Conservation (phyloP, 64 coral and sea anemone species). For the Porites australiensis region DNA sequence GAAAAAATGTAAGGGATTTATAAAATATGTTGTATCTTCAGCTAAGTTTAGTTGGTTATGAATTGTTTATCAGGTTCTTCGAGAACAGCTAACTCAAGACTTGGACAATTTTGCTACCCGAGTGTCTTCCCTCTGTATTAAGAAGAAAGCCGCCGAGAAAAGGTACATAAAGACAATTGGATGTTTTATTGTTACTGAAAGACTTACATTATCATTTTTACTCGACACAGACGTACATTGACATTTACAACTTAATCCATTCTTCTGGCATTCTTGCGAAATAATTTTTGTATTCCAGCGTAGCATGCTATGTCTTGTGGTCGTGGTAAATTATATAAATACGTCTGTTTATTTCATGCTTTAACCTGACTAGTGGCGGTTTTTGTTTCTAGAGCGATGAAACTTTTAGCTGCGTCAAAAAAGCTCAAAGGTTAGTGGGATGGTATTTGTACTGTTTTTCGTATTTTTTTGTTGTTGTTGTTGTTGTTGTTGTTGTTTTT, state of each 20-base stretch:
- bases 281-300: no score
- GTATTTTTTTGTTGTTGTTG: no score
- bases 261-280: no score
- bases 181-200: no score
- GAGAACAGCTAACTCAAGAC: constrained; percentile 66
- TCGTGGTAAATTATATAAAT: background rate
- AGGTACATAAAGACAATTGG: constrained; percentile 36
- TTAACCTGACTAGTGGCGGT: background rate
- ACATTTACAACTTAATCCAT: no score
- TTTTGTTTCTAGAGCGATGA: constrained; percentile 63
- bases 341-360: background rate
- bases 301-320: background rate
- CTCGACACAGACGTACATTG: no score
- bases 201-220: no score
- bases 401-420: constrained; percentile 75
- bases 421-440: constrained; percentile 80
- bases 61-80: constrained; percentile 51
- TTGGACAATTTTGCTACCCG: constrained; percentile 85
- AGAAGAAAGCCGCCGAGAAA: constrained; percentile 92
- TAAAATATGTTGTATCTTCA: no score
- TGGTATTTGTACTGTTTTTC: background rate
- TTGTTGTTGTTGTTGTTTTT: no score
- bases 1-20: no score
- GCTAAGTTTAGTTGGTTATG: background rate
- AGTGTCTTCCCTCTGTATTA: constrained; percentile 59